These are phyloP conservation scores for Caenorhabditis panamensis DNA, from an alignment of 2,888 invertebrate genomes.

Conservation along the genomic window DNA sequence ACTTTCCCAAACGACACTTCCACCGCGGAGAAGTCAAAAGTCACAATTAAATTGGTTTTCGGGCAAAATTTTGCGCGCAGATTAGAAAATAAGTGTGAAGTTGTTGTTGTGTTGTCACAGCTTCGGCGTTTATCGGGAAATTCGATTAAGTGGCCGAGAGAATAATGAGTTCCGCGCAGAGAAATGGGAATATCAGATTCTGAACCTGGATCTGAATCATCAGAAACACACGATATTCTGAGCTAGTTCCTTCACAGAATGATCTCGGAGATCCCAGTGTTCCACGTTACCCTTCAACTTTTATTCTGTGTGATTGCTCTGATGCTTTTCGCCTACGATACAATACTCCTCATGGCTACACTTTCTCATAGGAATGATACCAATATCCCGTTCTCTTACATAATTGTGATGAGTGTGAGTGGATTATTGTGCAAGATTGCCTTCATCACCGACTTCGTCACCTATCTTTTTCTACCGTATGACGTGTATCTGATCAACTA, in stretches of 20 bases:
- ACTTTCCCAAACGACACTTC: neutral
- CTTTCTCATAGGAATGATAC: constrained; percentile 8
- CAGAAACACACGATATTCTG: too few species aligned
- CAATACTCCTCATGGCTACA: constrained; percentile 7
- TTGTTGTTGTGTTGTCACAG: neutral
- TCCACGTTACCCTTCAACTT: constrained; percentile 15
- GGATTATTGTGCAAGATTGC: constrained; percentile 33
- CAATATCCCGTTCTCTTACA: constrained; percentile 24
- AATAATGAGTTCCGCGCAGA: too few species aligned
- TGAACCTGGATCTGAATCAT: too few species aligned
- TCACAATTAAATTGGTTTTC: constrained; percentile 1
- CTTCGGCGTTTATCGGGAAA: too few species aligned
- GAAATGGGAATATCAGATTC: too few species aligned
- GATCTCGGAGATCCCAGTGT: constrained; percentile 16
- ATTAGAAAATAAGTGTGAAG: neutral
- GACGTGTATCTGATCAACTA: constrained; percentile 8
- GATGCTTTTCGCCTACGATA: neutral
- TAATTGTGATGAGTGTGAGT: constrained; percentile 23
- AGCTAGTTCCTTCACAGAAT: too few species aligned
- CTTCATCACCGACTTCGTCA: constrained; percentile 24
- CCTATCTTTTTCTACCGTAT: constrained; percentile 10
- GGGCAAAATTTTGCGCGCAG: neutral
- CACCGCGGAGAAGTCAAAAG: neutral
- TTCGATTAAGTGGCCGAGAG: too few species aligned
- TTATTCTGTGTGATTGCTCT: constrained; percentile 2